Base-by-base conservation (phyloP, 2,888 invertebrate species). In the Amphiduros pacificus region DNA sequence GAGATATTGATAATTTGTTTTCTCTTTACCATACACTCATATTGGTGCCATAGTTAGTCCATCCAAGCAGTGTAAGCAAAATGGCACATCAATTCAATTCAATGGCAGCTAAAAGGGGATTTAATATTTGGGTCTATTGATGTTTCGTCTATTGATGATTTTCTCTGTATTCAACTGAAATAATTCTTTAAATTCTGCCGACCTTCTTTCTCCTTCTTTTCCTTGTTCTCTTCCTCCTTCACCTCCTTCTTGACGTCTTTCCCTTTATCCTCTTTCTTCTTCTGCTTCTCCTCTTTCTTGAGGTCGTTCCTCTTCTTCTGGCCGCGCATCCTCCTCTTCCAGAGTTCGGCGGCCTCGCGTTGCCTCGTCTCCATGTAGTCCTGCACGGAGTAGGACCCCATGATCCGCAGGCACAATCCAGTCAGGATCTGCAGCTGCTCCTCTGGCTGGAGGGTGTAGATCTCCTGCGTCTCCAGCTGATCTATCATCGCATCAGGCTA, bases 321-420 rank as follows among this genome's bases (percentile, higher is more conserved):
- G 11, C 36, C 26, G 36, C 55, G 36, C 26, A 17, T 22, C 26
- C 55, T 22, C 55, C 55, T 55, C 32, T 6, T 80, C 81, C 75
- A 77, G n/a, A 79, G 67, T 26, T 72, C 64, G 4, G 72, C 66
- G 6, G 77, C 72, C 24, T 74, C 70, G 24, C 72, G 72, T 63
- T 80, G 80, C 57, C 75, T 77, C 53, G 77, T 74, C 58, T 77
- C 77, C 79, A 82, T 80, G 69, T 75, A 80, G 58, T 80, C 79
- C 68, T 80, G 80, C 14, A 81, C 77, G 14, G 80, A 77, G 69
- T 81, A 81, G 1, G 81, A 74, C 41, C 72, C 75, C 74, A 82
- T 75, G 36, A 82, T 73, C 2, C 81, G 73, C 55, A 76, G 73
- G 74, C 78, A 78, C 53, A 82, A 69, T 2, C 77, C 79, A 26